Evolutionary conservation across 2,888 invertebrate species (phyloP).

Genomic region (Linnaemya tessellans): DNA sequence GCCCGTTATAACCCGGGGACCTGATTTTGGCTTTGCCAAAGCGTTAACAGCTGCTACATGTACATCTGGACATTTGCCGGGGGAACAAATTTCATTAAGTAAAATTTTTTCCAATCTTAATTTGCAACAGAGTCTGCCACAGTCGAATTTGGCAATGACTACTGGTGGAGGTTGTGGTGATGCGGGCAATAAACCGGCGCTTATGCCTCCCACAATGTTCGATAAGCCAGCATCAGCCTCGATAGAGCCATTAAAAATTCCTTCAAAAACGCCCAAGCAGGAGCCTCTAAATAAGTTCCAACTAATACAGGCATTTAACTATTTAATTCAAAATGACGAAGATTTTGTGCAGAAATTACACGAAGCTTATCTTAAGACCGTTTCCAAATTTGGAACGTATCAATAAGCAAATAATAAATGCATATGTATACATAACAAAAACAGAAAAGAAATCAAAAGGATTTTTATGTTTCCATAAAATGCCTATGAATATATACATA

Average conservation of each 20-base stretch:
- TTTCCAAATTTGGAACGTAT: slow-evolving; percentile 78
- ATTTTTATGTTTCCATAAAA: slow-evolving; percentile 25
- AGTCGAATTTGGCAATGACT: slow-evolving; percentile 24
- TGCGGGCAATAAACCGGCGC: slow-evolving; percentile 86
- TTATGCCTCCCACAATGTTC: slow-evolving; percentile 95
- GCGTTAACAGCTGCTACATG: slow-evolving; percentile 67
- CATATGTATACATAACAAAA: slow-evolving; percentile 20
- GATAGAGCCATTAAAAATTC: slow-evolving; percentile 53
- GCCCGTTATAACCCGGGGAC: slow-evolving; percentile 45
- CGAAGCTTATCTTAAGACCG: slow-evolving; percentile 95
- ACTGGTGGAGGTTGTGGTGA: slow-evolving; percentile 24
- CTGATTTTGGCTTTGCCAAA: slow-evolving; percentile 63
- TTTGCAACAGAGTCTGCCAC: slow-evolving; percentile 58
- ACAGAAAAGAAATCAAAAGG: slow-evolving; percentile 37
- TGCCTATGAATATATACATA: slow-evolving; percentile 32
- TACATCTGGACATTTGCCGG: slow-evolving; percentile 55
- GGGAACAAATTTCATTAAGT: slow-evolving; percentile 68
- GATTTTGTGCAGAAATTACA: slow-evolving; percentile 95
- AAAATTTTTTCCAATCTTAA: slow-evolving; percentile 70
- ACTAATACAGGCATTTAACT: slow-evolving; percentile 93
- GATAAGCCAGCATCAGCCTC: slow-evolving; percentile 84
- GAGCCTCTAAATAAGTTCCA: slow-evolving; percentile 94
- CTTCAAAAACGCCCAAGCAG: slow-evolving; percentile 64
- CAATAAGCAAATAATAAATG: slow-evolving; percentile 51
- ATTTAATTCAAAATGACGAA: slow-evolving; percentile 93